phyloP scores from a whole-genome alignment of 1,140 invertebrate genomes.

The Oscheius sp. region DNA sequence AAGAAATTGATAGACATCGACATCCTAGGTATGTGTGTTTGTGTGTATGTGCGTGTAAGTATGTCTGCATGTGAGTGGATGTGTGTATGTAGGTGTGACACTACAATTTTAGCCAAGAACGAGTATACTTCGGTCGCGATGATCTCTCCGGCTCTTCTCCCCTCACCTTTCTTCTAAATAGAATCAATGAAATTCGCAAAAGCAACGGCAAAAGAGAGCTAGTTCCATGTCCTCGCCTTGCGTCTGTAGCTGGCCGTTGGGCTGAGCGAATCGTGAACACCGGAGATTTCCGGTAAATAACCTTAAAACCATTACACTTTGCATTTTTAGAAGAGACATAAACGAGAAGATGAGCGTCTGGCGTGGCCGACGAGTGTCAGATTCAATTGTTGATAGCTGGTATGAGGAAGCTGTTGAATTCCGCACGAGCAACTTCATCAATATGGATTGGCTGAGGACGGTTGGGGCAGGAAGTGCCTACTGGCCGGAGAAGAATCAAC shows the following conservation, averaged over 20 bases:
- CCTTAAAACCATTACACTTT: too few species aligned
- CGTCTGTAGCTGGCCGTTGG: background rate
- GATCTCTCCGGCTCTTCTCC: background rate
- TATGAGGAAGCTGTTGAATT: background rate
- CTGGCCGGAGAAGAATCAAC: background rate
- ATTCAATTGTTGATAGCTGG: background rate
- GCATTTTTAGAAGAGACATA: background rate
- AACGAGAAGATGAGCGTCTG: conserved; percentile 2
- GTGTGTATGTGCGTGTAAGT: too few species aligned
- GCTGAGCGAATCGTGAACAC: background rate
- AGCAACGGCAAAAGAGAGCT: background rate
- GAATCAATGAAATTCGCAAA: background rate
- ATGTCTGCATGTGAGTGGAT: too few species aligned
- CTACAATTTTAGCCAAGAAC: background rate
- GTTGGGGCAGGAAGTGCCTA: background rate
- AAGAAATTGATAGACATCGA: too few species aligned
- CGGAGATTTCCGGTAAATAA: background rate
- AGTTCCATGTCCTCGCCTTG: background rate
- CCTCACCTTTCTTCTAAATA: background rate
- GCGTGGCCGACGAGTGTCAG: background rate
- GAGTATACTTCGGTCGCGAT: background rate
- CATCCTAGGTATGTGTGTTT: too few species aligned
- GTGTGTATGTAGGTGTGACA: too few species aligned
- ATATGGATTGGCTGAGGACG: background rate
- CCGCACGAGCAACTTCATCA: background rate